Evolutionary conservation across 2,797 vertebrate genomes (phyloP).

Genomic region (Catamblyrhynchus diadema): DNA sequence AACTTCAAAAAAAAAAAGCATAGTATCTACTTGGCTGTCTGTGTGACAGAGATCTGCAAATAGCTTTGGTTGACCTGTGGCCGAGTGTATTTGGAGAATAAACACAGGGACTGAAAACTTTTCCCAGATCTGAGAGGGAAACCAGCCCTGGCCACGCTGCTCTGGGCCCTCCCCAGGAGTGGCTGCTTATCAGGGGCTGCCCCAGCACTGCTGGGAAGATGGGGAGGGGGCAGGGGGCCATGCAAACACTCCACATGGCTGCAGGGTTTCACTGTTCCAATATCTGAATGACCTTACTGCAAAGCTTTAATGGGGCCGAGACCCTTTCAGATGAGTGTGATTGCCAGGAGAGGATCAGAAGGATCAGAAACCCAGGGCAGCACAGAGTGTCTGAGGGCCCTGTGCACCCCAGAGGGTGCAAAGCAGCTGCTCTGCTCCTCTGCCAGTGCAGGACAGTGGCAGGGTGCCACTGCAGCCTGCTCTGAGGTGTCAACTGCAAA

Average conservation of each 20-base stretch:
- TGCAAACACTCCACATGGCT: neutral
- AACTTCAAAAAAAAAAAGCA: constrained; percentile 47
- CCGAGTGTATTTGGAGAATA: constrained; percentile 55
- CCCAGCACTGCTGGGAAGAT: neutral
- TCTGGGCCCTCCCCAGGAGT: neutral
- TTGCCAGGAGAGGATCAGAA: neutral
- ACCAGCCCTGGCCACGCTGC: neutral
- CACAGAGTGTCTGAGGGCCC: neutral
- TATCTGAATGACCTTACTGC: neutral
- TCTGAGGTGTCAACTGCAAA: neutral
- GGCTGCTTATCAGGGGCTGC: neutral
- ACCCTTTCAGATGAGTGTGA: neutral
- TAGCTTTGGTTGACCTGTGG: constrained; percentile 47
- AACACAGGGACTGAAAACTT: constrained; percentile 41
- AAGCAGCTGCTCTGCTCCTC: neutral
- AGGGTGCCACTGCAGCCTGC: neutral
- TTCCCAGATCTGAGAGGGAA: constrained; percentile 17
- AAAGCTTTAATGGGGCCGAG: neutral
- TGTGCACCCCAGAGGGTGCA: neutral
- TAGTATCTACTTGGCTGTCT: constrained; percentile 42
- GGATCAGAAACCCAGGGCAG: neutral
- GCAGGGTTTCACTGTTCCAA: neutral
- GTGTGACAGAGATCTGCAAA: constrained; percentile 17
- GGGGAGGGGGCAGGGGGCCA: neutral
- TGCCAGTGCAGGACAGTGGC: neutral